phyloP scores from a whole-genome alignment of 2,797 vertebrate genomes.

The Anguilla obscura region DNA sequence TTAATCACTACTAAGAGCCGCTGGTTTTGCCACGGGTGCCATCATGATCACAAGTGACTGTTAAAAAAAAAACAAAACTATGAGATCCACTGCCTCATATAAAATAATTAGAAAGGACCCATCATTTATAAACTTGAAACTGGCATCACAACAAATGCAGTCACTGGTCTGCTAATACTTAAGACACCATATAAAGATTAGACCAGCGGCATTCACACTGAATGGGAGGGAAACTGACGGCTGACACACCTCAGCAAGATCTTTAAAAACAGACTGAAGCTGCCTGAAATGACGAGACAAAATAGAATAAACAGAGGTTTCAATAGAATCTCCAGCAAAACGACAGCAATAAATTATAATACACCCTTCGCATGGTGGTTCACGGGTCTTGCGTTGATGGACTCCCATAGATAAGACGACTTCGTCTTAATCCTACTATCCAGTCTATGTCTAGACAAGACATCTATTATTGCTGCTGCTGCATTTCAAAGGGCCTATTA shows the following conservation, averaged over 20 bases:
- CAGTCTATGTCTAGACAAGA: too few relatives aligned
- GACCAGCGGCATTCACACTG: not conserved
- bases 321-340: not conserved
- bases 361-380: too few relatives aligned
- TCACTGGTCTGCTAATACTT: not conserved
- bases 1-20: conserved; percentile 72
- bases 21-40: conserved; percentile 48
- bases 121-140: not conserved
- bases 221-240: not conserved
- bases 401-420: too few relatives aligned
- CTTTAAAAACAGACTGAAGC: not conserved
- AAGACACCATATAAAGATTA: not conserved
- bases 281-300: not conserved
- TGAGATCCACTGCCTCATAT: not conserved
- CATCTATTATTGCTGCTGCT: too few relatives aligned
- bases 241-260: not conserved
- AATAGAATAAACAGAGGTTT: not conserved
- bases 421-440: too few relatives aligned
- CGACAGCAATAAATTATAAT: not conserved
- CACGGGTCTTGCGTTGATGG: too few relatives aligned
- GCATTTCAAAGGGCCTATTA: too few relatives aligned
- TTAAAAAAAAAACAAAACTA: not conserved
- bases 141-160: not conserved
- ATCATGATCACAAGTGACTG: not conserved
- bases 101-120: conserved; percentile 1